These are phyloP conservation scores for Andrena trimmerana DNA, from an alignment of 2,888 invertebrate genomes.

Conservation along the genomic window DNA sequence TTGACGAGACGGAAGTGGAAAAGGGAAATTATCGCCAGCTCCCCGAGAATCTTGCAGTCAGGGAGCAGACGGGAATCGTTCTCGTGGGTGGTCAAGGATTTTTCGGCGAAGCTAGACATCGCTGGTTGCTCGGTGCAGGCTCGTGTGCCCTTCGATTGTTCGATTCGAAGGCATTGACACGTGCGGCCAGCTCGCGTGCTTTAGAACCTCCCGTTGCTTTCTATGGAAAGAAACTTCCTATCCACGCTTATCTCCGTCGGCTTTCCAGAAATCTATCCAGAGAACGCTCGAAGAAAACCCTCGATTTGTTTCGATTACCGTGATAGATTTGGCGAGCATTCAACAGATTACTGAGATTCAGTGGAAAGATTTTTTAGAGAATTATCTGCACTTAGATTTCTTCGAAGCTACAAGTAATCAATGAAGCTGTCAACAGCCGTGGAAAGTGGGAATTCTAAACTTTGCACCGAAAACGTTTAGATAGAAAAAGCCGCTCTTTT, in stretches of 20 bases:
- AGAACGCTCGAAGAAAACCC: not conserved
- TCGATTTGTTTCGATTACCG: constrained; percentile 19
- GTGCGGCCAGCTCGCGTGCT: constrained; percentile 1
- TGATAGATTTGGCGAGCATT: constrained; percentile 15
- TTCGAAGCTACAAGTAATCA: not conserved
- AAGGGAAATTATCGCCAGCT: not conserved
- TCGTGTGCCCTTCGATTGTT: not conserved
- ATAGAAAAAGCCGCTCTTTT: no score
- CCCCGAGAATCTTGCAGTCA: not conserved
- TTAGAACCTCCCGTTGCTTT: constrained; percentile 6
- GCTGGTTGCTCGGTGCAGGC: not conserved
- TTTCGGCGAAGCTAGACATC: not conserved
- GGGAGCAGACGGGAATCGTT: constrained; percentile 12
- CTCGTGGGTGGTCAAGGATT: constrained; percentile 14
- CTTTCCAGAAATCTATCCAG: constrained; percentile 35
- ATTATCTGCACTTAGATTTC: no score
- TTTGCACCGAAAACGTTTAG: no score
- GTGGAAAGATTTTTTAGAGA: not conserved
- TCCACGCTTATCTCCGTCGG: constrained; percentile 18
- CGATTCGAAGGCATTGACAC: not conserved
- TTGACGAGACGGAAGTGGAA: not conserved
- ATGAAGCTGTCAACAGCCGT: not conserved
- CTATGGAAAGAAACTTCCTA: not conserved
- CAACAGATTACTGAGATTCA: not conserved
- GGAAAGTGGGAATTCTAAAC: not conserved